Percentiles rank a stretch among this genome's conserved stretches.
phyloP scores from a whole-genome alignment of 2,888 invertebrate genomes.

The Hydriomena furcata region DNA sequence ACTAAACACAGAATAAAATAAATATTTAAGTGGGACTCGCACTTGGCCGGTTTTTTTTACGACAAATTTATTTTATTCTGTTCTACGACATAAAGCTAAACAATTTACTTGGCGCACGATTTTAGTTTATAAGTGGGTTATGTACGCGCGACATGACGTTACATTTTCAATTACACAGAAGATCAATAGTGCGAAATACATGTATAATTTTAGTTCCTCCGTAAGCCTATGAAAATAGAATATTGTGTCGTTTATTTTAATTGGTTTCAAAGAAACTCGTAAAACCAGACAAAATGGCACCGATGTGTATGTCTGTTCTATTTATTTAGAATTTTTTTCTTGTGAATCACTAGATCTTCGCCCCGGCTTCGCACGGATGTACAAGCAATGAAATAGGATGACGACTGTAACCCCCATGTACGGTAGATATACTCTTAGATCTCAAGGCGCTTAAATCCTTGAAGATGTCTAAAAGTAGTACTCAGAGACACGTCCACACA shows the following conservation, averaged over 20 bases:
- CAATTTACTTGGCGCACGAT: constrained; percentile 19
- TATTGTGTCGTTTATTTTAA: constrained; percentile 29
- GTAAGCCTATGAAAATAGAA: constrained; percentile 30
- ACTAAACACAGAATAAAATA: too few relatives aligned
- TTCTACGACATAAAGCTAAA: constrained; percentile 8
- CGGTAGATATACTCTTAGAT: too few relatives aligned
- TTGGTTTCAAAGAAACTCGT: constrained; percentile 29
- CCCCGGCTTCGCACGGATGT: too few relatives aligned
- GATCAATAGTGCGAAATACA: constrained; percentile 17
- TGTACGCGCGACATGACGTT: constrained; percentile 5
- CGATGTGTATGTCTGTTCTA: constrained; percentile 8
- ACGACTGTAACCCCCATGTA: too few relatives aligned
- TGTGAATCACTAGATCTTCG: too few relatives aligned
- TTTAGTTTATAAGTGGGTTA: constrained; percentile 20
- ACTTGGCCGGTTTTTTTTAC: too few relatives aligned
- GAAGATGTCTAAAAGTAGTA: too few relatives aligned
- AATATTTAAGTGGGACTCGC: too few relatives aligned
- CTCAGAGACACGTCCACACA: too few relatives aligned
- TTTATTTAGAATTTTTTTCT: constrained; percentile 10
- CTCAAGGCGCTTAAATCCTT: too few relatives aligned
- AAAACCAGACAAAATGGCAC: constrained; percentile 27
- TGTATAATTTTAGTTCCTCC: constrained; percentile 26
- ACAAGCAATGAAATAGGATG: too few relatives aligned
- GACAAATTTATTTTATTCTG: too few relatives aligned
- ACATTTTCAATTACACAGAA: constrained; percentile 10